Evolutionary conservation across 2,888 invertebrate genomes (phyloP), one percentile per base, ranked within the genome.

Genomic region (Acrocera orbiculus): DNA sequence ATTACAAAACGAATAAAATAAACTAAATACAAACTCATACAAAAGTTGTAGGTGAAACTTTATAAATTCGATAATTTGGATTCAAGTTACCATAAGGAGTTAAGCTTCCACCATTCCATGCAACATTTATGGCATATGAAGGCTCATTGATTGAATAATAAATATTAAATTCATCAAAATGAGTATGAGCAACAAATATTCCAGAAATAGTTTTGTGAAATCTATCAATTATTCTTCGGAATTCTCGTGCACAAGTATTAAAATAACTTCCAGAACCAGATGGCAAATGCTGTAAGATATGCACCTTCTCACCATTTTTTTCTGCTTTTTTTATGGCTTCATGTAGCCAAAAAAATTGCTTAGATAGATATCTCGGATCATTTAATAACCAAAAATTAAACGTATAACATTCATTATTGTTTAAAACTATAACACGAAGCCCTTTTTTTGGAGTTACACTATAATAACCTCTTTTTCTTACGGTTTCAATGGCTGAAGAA

Each of bases 161-260:
- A 32, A 86, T 55, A 46, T 70, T 69, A 46, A 79, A 69, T 49
- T 77, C 75, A 45, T 85, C 85, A 2, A 65, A 66, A 50, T 86
- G 86, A 0, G 76, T 74, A 51, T 86, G 86, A 0, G 85, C 87
- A 48, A 76, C 81, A 54, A 86, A 87, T 52, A 85, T 79, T 1
- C 71, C 83, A 1, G 65, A 66, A 32, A 89, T 78, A 16, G 72
- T 81, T 24, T 69, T 64, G 13, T 76, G 68, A 53, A 78, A 89
- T 54, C 85, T 69, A 44, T 73, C 69, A 36, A 80, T 52, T 33
- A 80, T 68, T 39, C 64, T 67, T 37, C 69, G 66, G 47, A 73
- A 83, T 54, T 80, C 76, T 38, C 69, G 62, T 1, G 69, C 62
- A 81, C 86, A 92, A 0, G 74, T 68, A 20, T 64, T 56, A 33